Evolutionary conservation across 2,797 vertebrate genomes (phyloP).

Genomic region (Hyperoplus lanceolatus): DNA sequence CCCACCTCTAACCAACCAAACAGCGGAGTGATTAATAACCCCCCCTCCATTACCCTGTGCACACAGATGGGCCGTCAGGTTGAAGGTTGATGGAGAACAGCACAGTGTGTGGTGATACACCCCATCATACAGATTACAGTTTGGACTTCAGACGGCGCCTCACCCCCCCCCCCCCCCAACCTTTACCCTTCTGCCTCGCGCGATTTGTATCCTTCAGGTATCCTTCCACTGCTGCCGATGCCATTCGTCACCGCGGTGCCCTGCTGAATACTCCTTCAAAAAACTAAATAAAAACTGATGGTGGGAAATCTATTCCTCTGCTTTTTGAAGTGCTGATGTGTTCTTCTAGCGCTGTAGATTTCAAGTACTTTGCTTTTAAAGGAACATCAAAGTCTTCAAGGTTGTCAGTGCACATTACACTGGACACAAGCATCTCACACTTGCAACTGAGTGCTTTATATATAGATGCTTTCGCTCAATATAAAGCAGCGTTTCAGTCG

Average conservation of each 20-base stretch:
- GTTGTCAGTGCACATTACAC: constrained; percentile 41
- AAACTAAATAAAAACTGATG: constrained; percentile 1
- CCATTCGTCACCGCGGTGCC: constrained; percentile 70
- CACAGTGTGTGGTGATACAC: constrained; percentile 70
- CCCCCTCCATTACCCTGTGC: constrained; percentile 79
- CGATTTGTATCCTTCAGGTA: constrained; percentile 80
- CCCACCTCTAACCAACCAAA: constrained; percentile 48
- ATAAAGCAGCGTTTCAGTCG: background rate
- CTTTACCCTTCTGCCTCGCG: constrained; percentile 46
- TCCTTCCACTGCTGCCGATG: constrained; percentile 63
- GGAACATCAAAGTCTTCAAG: constrained; percentile 51
- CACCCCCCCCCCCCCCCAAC: constrained; percentile 36
- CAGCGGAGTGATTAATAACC: constrained; percentile 76
- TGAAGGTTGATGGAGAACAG: constrained; percentile 85
- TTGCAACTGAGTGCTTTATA: background rate
- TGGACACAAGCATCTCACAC: constrained; percentile 15
- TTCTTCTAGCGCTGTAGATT: constrained; percentile 34
- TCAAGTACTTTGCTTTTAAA: constrained; percentile 30
- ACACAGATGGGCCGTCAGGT: constrained; percentile 81
- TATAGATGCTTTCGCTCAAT: background rate
- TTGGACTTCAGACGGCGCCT: constrained; percentile 60
- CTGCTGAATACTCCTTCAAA: constrained; percentile 62
- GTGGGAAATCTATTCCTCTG: constrained; percentile 35
- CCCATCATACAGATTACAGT: constrained; percentile 77
- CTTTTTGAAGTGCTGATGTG: constrained; percentile 47